Percentiles rank a stretch among this genome's conserved stretches.
Conservation (phyloP, 92 coral and sea anemone genomes). For the Zoanthus solanderi region DNA sequence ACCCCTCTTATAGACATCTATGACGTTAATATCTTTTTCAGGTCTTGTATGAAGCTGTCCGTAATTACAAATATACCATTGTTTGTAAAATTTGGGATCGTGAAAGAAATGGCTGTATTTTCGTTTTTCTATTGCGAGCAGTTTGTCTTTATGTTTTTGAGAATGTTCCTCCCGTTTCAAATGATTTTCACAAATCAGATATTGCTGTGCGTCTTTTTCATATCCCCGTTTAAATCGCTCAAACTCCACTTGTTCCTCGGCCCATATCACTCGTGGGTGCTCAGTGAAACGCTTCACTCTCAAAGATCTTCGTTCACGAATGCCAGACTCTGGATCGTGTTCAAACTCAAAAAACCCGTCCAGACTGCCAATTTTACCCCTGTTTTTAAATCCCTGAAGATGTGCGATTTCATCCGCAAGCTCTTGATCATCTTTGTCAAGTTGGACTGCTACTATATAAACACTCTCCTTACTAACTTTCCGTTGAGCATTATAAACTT, state of each 20-base stretch:
- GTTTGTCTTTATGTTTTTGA: conserved; percentile 60
- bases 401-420: conserved; percentile 83
- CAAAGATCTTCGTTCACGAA: conserved; percentile 70
- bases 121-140: conserved; percentile 39
- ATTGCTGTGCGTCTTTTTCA: neutral
- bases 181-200: neutral
- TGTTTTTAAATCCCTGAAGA: conserved; percentile 78
- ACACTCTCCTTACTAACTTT: conserved; percentile 60
- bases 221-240: conserved; percentile 81
- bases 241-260: conserved; percentile 79
- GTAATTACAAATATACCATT: conserved; percentile 87
- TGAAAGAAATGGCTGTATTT: conserved; percentile 65
- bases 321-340: conserved; percentile 54
- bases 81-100: conserved; percentile 73
- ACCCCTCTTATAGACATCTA: conserved; percentile 87
- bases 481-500: conserved; percentile 16
- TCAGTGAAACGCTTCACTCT: conserved; percentile 69
- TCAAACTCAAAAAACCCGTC: conserved; percentile 85
- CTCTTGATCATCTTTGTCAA: conserved; percentile 74
- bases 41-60: conserved; percentile 71
- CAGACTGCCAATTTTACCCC: conserved; percentile 74
- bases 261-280: conserved; percentile 91
- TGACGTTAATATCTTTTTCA: conserved; percentile 79
- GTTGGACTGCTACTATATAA: conserved; percentile 87
- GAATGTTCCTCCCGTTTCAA: conserved; percentile 53